Evolutionary conservation across 1,140 invertebrate species (phyloP).

Genomic region (Ruditapes philippinarum): DNA sequence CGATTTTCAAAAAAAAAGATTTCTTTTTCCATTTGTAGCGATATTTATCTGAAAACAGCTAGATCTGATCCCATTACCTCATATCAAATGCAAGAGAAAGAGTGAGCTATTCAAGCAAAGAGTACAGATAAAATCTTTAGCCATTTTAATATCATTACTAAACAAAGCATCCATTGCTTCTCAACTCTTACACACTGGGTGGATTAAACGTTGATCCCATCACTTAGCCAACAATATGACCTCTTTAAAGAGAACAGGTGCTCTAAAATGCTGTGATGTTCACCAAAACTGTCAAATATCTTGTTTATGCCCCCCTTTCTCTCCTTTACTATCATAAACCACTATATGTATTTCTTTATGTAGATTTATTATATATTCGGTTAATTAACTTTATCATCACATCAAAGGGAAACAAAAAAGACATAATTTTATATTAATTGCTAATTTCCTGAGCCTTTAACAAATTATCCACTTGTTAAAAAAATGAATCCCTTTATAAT

Average conservation of each 20-base stretch:
- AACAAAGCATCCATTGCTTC: slow-evolving; percentile 11
- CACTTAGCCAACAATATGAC: neutral
- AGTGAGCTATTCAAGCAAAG: neutral
- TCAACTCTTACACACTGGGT: neutral
- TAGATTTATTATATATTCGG: too few species aligned
- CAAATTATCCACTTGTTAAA: too few species aligned
- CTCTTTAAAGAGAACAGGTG: neutral
- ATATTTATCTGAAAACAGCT: too few species aligned
- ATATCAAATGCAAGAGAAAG: neutral
- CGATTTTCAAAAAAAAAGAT: too few species aligned
- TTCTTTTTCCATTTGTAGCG: too few species aligned
- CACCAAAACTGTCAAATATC: too few species aligned
- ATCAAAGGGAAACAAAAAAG: neutral
- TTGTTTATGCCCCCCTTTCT: too few species aligned
- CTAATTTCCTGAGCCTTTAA: too few species aligned
- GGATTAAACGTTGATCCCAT: neutral
- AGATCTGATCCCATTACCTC: neutral
- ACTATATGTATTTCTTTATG: too few species aligned
- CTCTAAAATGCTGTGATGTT: neutral
- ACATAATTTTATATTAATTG: too few species aligned
- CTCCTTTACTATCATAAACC: too few species aligned
- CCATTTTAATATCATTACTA: neutral
- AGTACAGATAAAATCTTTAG: neutral
- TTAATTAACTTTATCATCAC: neutral
- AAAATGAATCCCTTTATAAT: too few species aligned